Conservation (phyloP, 2,888 invertebrate species). For the Apodemia mormo region DNA sequence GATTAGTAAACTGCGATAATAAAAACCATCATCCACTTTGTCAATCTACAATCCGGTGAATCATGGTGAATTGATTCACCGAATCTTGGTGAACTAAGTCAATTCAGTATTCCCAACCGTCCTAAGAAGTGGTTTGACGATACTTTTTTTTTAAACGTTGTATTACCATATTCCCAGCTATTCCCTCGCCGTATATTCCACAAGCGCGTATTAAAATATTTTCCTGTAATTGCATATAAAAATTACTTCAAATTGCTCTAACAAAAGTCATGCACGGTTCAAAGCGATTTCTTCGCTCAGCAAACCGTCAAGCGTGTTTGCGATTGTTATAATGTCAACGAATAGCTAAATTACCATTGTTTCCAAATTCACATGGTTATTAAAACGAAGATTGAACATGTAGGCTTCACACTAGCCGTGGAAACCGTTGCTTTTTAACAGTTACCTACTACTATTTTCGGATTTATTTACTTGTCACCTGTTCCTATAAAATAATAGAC, state of each 20-base stretch:
- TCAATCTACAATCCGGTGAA: too few species aligned
- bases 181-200: neutral
- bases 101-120: too few species aligned
- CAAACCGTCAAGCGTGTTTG: slow-evolving; percentile 37
- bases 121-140: too few species aligned
- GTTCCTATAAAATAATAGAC: too few species aligned
- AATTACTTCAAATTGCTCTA: slow-evolving; percentile 32
- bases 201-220: neutral
- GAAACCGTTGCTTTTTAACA: slow-evolving; percentile 9
- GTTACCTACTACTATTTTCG: neutral
- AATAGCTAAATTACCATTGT: slow-evolving; percentile 21
- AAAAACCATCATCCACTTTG: too few species aligned
- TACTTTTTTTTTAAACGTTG: too few species aligned
- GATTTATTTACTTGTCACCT: too few species aligned
- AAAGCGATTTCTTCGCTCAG: slow-evolving; percentile 41
- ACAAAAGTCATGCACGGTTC: slow-evolving; percentile 24
- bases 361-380: slow-evolving; percentile 18
- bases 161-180: neutral
- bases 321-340: slow-evolving; percentile 17
- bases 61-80: too few species aligned
- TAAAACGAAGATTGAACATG: slow-evolving; percentile 12
- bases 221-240: neutral
- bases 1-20: too few species aligned
- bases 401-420: slow-evolving; percentile 1
- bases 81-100: too few species aligned